Evolutionary conservation across 1,140 invertebrate genomes (phyloP).

Genomic region (Pararge aegeria): DNA sequence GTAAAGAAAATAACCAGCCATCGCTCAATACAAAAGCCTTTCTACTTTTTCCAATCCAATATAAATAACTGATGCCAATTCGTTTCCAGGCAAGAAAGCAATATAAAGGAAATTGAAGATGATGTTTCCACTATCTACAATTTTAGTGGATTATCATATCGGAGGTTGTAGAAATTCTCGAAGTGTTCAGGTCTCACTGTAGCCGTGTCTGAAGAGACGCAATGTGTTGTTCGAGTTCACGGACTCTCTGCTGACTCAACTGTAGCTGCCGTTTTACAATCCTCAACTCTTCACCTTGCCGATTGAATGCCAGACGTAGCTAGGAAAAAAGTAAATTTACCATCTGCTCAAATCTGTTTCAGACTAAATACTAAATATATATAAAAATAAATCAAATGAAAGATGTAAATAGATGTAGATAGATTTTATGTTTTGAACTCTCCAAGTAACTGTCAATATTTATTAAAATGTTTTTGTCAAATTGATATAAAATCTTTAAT

Average conservation of each 20-base stretch:
- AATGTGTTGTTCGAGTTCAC: constrained; percentile 88
- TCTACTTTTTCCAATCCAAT: background rate
- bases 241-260: constrained; percentile 87
- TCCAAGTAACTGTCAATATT: no score
- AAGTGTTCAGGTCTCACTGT: constrained; percentile 27
- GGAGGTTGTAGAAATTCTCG: background rate
- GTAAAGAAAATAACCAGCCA: background rate
- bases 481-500: no score
- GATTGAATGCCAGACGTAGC: constrained; percentile 86
- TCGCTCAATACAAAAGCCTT: background rate
- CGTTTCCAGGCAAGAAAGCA: background rate
- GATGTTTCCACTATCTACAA: background rate
- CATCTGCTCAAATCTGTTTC: no score
- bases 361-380: no score
- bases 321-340: constrained; percentile 53
- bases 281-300: constrained; percentile 89
- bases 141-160: no score
- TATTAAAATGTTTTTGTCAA: no score
- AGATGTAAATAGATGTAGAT: no score
- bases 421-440: no score
- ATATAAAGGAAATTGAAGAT: background rate
- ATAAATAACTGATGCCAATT: background rate
- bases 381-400: no score
- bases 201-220: constrained; percentile 78
- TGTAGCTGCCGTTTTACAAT: constrained; percentile 87